Base-by-base conservation (phyloP, 2,888 invertebrate species). In the Drosophila planitibia region DNA sequence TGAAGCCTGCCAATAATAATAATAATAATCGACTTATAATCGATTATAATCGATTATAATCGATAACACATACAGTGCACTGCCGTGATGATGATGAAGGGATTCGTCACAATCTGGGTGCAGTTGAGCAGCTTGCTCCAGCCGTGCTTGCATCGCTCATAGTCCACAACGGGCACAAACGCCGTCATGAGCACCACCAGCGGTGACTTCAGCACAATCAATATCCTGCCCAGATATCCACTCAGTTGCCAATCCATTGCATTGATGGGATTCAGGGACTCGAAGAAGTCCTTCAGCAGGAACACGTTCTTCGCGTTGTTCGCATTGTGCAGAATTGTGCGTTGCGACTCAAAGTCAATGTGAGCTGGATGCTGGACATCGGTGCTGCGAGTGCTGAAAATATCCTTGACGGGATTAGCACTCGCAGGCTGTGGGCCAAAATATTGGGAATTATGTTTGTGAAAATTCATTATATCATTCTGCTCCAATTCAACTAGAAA, bases 101-200 rank as follows among this genome's bases (percentile, higher is more conserved):
- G 91, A 53, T 79, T 76, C 9, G 70, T 69, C 0, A 89, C 35
- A 2, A 91, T 64, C 66, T 92, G 91, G 0, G 79, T n/a, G 28
- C 86, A 90, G 58, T 91, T 91, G 51, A 91, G 80, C 44, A 92
- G 35, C 69, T 92, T 92, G 51, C 89, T 84, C 92, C 92, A 92
- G 12, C 92, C 92, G 49, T 92, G 91, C 47, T 88, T 85, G 12
- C 80, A 67, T 32, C n/a, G 16, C 33, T 82, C 85, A 44, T 84
- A 91, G 52, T 91, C 76, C 19, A 91, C 90, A 9, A 72, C 67
- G 0, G 92, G 92, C 47, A 92, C 82, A 6, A 85, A 28, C 0
- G 85, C 0, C 0, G 52, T 65, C 14, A 85, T 41, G 0, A 78
- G 0, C 3, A 89, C 62, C 3, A 60, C 22, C 14, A 92, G 53